Evolutionary conservation across 2,797 vertebrate species (phyloP), one percentile per base, ranked within the genome.

Genomic region (Amblyopsis hoosieri): DNA sequence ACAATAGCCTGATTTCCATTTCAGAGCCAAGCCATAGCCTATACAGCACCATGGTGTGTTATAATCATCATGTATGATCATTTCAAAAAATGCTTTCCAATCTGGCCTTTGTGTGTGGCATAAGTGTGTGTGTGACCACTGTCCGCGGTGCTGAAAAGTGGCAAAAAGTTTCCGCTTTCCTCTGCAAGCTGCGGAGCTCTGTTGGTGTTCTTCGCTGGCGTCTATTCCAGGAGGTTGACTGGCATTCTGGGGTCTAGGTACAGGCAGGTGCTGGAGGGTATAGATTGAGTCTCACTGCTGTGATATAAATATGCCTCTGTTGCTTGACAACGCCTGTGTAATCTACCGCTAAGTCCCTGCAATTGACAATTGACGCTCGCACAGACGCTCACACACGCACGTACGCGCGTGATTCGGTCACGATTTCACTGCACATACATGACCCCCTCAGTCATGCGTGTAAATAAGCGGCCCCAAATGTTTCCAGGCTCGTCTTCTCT

Each of bases 1-100:
- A 80, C 81, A 72, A 79, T 78, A 69, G 73, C 58, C 72, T 78
- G 67, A 79, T 86, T 88, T 84, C 69, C 71, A 76, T 73, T 71
- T 70, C 74, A 72, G 74, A 83, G 72, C 56, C 67, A 72, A 60
- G 74, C 58, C 33, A 37, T 37, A 8, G 7, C 33, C 33, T 8
- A 37, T 37, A 37, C 33, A 37, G 33, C 8, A 37, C 3, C 33
- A 5, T 37, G 3, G 33, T 8, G 33, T 37, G 5, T 37, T 37
- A 6, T 5, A 37, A 37, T 37, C 33, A 8, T 37, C 33, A 37
- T 37, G 5, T 37, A 23, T 23, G 19, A 23, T 23, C 19, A 23
- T 66, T 72, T 74, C 71, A 76, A 81, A 78, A 76, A 80, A 78
- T 68, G 66, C 51, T 14, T 12, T 52, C 31, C 60, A 70, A 82